Percentiles rank a stretch among this genome's conserved stretches.
These are phyloP conservation scores for Vireo griseus DNA, from an alignment of 2,797 vertebrate species.

Conservation along the genomic window DNA sequence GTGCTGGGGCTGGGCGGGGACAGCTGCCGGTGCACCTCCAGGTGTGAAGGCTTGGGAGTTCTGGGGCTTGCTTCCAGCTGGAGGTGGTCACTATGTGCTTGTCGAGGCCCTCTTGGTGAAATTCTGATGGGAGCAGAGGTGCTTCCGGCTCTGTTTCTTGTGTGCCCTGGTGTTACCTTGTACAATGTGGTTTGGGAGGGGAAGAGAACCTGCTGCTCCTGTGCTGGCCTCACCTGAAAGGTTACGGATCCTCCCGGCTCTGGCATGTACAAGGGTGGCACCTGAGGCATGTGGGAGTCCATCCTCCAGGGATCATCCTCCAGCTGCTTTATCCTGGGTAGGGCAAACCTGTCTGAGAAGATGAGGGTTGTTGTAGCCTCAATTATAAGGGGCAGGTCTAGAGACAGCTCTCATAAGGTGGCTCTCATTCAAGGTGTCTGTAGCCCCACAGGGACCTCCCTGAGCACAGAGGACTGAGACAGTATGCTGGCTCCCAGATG, in stretches of 20 bases:
- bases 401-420: not conserved
- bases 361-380: not conserved
- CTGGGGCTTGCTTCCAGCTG: not conserved
- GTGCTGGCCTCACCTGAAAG: not conserved
- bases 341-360: not conserved
- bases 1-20: rapidly evolving
- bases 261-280: not conserved
- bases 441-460: not conserved
- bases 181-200: not conserved
- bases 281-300: not conserved
- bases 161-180: not conserved
- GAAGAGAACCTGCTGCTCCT: not conserved
- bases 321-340: not conserved
- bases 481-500: not conserved
- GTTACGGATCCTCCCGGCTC: not conserved
- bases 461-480: not conserved
- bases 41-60: rapidly evolving
- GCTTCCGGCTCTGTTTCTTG: not conserved
- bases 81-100: not conserved
- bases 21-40: not conserved
- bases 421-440: not conserved
- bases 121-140: not conserved
- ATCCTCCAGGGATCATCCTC: not conserved
- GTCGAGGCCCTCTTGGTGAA: rapidly evolving
- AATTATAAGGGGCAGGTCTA: rapidly evolving